phyloP scores from a whole-genome alignment of 2,888 invertebrate genomes.

The Cosmorhoe ocellata region DNA sequence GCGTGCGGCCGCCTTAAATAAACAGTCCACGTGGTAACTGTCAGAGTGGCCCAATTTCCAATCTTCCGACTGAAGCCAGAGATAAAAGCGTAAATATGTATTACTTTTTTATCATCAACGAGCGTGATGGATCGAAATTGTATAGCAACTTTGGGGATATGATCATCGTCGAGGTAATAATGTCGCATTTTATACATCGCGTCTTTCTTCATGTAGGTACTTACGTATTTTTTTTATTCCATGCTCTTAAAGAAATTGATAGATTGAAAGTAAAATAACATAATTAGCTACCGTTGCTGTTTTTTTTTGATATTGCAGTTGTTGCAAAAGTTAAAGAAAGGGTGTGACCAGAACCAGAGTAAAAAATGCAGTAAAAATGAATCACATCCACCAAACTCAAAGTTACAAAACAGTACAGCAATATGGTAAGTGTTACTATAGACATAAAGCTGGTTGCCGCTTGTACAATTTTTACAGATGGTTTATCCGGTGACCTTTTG shows the following conservation, averaged over 20 bases:
- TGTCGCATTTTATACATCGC: slow-evolving; percentile 19
- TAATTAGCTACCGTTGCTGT: too few species aligned
- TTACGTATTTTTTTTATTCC: slow-evolving; percentile 11
- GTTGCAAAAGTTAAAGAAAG: slow-evolving; percentile 17
- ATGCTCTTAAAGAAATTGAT: background rate
- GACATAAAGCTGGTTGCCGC: slow-evolving; percentile 30
- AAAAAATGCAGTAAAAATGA: slow-evolving; percentile 33
- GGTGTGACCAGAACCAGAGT: slow-evolving; percentile 17
- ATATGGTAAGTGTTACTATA: slow-evolving; percentile 28
- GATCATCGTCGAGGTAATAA: slow-evolving; percentile 26
- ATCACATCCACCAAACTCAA: slow-evolving; percentile 26
- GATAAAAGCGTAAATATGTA: slow-evolving; percentile 23
- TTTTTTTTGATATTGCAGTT: too few species aligned
- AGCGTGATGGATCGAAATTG: slow-evolving; percentile 32
- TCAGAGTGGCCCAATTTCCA: slow-evolving; percentile 21
- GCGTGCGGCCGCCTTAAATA: too few species aligned
- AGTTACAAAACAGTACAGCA: slow-evolving; percentile 18
- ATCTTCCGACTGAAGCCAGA: slow-evolving; percentile 18
- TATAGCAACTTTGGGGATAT: slow-evolving; percentile 21
- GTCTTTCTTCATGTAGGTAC: slow-evolving; percentile 1
- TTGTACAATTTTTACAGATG: slow-evolving; percentile 34
- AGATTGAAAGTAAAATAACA: too few species aligned
- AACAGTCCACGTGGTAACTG: too few species aligned
- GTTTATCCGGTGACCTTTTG: slow-evolving; percentile 50
- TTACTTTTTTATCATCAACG: slow-evolving; percentile 25